A percentile compares a stretch with the other conserved stretches of the same genome.
phyloP scores from a whole-genome alignment of 1,140 invertebrate genomes.

The Orussus abietinus region DNA sequence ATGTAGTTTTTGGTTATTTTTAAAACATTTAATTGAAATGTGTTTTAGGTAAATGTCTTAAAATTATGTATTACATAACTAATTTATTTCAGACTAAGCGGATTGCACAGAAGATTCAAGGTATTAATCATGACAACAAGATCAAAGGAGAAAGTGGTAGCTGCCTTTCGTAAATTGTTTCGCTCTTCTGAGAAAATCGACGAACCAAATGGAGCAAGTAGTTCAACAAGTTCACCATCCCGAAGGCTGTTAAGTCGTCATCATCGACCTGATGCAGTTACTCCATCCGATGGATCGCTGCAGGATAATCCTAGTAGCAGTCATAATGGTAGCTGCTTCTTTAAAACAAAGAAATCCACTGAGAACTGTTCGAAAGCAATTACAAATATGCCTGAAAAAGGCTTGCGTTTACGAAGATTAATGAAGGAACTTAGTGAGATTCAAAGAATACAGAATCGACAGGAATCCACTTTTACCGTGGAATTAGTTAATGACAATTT shows the following conservation, averaged over 20 bases:
- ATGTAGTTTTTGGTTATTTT: too few species aligned
- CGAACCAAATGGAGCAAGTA: conserved; percentile 57
- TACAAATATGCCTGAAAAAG: conserved; percentile 45
- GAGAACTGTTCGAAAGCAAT: conserved; percentile 26
- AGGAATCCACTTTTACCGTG: conserved; percentile 78
- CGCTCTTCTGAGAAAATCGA: conserved; percentile 61
- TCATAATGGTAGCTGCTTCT: conserved; percentile 36
- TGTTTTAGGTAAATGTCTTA: too few species aligned
- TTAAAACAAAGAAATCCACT: conserved; percentile 40
- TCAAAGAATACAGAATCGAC: conserved; percentile 63
- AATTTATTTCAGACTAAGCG: background rate
- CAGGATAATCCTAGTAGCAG: conserved; percentile 54
- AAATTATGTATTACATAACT: conserved; percentile 2
- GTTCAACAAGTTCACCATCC: conserved; percentile 57
- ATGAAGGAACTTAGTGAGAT: conserved; percentile 94
- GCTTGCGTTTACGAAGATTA: conserved; percentile 71
- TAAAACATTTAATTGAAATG: too few species aligned
- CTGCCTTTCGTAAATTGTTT: conserved; percentile 73
- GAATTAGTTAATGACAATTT: conserved; percentile 91
- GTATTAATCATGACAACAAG: conserved; percentile 61
- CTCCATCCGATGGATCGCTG: conserved; percentile 59
- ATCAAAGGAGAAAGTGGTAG: conserved; percentile 69
- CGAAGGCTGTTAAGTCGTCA: conserved; percentile 56
- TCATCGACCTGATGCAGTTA: conserved; percentile 59
- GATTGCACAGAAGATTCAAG: background rate